Base-by-base conservation (phyloP, 2,888 invertebrate genomes). In the Lacanobia wlatinum region DNA sequence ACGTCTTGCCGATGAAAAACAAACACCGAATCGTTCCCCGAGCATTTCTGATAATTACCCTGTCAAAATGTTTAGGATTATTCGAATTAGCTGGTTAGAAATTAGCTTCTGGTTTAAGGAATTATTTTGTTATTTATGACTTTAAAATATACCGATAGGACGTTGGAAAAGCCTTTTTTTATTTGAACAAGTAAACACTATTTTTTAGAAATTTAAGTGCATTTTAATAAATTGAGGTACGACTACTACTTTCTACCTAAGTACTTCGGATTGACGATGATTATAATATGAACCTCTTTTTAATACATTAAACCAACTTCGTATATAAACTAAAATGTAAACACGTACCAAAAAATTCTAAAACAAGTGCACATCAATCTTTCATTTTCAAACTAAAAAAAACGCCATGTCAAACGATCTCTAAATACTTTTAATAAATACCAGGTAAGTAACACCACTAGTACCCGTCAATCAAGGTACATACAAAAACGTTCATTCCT, bases 1-100 rank as follows among this genome's bases (percentile, higher is more conserved):
- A 92, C 90, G 90, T 92, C 89, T 90, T 89, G 83, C 83, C 88
- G 78, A 84, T 87, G 86, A 87, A 90, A 91, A 90, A 89, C 89
- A 90, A 91, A 90, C 87, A 81, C 75, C 87, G 84, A 88, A 89
- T 87, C 85, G 71, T 80, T 83, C 67, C 82, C 79, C 79, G 75
- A 79, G 76, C 62, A 71, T 71, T 85, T 81, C 61, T 70, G 62
- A 80, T 85, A 85, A 85, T 85, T 85, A 85, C 63, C 67, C 76
- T 85, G 86, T 85, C 85, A 87, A 82, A 84, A 77, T 72, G 80
- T 83, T 84, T 83, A 83, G 78, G 60, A 71, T 85, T 74, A 84
- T 83, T 79, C 76, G 71, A 62, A 73, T 75, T 81, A 70, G 46
- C 68, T 66, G 65, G 74, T 73, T 76, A 72, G 50, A 65, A 62